phyloP scores from a whole-genome alignment of 2,113 vertebrate species.

The Heterotis niloticus region DNA sequence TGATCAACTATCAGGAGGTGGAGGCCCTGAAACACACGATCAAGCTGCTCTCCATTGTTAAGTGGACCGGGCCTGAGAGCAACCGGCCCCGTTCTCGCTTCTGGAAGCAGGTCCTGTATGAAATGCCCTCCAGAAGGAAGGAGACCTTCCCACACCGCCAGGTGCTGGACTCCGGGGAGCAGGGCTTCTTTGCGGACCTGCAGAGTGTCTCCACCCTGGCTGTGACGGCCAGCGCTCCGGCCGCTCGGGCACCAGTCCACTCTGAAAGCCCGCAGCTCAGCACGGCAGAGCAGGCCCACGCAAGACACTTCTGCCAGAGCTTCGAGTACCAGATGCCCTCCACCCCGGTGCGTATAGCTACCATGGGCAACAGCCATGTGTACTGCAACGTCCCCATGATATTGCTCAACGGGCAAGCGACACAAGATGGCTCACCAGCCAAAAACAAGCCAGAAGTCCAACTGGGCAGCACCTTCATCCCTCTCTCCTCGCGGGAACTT shows the following conservation, averaged over 20 bases:
- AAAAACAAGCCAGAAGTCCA: slow-evolving; percentile 63
- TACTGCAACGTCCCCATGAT: slow-evolving; percentile 99
- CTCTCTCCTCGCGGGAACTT: slow-evolving; percentile 68
- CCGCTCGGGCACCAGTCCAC: slow-evolving; percentile 89
- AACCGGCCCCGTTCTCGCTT: slow-evolving; percentile 94
- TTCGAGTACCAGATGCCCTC: slow-evolving; percentile 91
- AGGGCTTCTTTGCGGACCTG: slow-evolving; percentile 91
- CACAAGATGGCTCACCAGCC: slow-evolving; percentile 76
- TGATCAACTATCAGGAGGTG: slow-evolving; percentile 98
- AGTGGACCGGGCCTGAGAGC: slow-evolving; percentile 91
- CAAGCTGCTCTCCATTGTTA: slow-evolving; percentile 93
- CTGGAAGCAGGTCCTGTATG: slow-evolving; percentile 96
- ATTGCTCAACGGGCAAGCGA: slow-evolving; percentile 90
- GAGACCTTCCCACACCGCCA: slow-evolving; percentile 90
- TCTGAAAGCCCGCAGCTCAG: slow-evolving; percentile 91
- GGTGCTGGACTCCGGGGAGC: slow-evolving; percentile 94
- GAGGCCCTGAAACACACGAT: slow-evolving; percentile 96
- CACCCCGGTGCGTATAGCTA: slow-evolving; percentile 78
- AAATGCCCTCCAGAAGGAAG: slow-evolving; percentile 96
- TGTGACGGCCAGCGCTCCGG: slow-evolving; percentile 93
- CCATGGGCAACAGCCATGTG: slow-evolving; percentile 93
- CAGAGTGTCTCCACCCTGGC: slow-evolving; percentile 95
- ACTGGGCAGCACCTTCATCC: slow-evolving; percentile 62
- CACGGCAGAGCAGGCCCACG: slow-evolving; percentile 73
- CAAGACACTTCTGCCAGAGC: slow-evolving; percentile 95